Evolutionary conservation across 2,797 vertebrate genomes (phyloP), one percentile per base, ranked within the genome.

Genomic region (Enteromius unitaeniatus): DNA sequence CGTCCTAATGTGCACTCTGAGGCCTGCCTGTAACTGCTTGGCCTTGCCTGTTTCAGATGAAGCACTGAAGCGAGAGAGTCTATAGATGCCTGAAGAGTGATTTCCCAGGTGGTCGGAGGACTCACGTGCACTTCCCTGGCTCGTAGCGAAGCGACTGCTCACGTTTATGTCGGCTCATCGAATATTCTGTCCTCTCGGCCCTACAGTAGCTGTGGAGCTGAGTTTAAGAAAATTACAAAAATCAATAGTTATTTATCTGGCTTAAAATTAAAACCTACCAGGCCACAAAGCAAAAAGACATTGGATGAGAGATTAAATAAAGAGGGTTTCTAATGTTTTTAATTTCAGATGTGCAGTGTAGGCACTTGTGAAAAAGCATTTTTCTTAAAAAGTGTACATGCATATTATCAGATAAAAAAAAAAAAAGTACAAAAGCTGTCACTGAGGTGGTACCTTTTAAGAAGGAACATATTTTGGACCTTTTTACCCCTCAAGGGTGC

Each of bases 171-270:
- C 92, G 90, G 89, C 91, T 91, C 87, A 81, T 91, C 88, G 93
- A 92, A 92, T 90, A 92, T 89, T 90, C 85, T 89, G 82, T 87
- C 84, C 86, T 74, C 89, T 73, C 78, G 79, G 80, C 81, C 78
- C 82, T 83, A 45, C 42, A 45, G 42, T 10, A 86, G 86, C 60
- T 6, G 82, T 85, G 83, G 83, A 85, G 84, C 82, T 62, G 72
- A 88, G 89, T 89, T 91, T 87, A 85, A 65, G 73, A 89, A 83
- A 90, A 91, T 93, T 90, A 90, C 90, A 91, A 78, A 55, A 88
- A 91, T 91, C 89, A 88, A 94, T 93, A 92, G 87, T 86, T 89
- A 88, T 87, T 86, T 74, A 91, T 92, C 92, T 91, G 89, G 89
- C 90, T 91, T 92, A 91, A 91, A 87, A 89, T 86, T 51, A 79